Conservation (phyloP, 2,113 vertebrate species). For the Butastur rufipennis region DNA sequence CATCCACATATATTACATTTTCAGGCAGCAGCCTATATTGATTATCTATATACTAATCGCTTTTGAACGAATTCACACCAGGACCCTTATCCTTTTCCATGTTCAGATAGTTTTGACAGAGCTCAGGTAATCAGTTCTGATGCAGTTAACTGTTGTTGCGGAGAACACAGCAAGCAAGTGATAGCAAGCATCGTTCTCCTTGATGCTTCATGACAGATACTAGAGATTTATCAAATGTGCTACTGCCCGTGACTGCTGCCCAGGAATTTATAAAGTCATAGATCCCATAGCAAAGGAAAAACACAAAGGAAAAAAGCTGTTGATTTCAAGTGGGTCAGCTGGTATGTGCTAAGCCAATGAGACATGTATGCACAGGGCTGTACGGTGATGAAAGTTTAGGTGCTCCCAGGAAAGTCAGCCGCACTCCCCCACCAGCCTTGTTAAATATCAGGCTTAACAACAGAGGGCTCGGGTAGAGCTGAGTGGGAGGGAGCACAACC, state of each 20-base stretch:
- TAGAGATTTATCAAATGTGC: not conserved
- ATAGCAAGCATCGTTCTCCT: not conserved
- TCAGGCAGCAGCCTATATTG: not conserved
- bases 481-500: not conserved
- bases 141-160: not conserved
- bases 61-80: not conserved
- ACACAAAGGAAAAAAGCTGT: not conserved
- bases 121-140: not conserved
- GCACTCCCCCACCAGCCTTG: not conserved
- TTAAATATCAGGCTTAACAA: not conserved
- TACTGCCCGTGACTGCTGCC: not conserved
- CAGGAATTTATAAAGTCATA: not conserved
- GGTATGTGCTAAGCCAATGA: not conserved
- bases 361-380: not conserved
- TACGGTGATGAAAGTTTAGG: fast-evolving
- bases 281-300: not conserved
- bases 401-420: not conserved
- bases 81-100: not conserved
- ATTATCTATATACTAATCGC: not conserved
- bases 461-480: not conserved
- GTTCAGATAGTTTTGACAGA: not conserved
- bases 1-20: not conserved
- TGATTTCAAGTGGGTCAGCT: not conserved
- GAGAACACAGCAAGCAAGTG: fast-evolving
- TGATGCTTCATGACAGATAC: not conserved